A percentile compares a stretch with the other conserved stretches of the same genome.
Conservation (phyloP, 2,113 vertebrate species). For the Hemiscyllium ocellatum region DNA sequence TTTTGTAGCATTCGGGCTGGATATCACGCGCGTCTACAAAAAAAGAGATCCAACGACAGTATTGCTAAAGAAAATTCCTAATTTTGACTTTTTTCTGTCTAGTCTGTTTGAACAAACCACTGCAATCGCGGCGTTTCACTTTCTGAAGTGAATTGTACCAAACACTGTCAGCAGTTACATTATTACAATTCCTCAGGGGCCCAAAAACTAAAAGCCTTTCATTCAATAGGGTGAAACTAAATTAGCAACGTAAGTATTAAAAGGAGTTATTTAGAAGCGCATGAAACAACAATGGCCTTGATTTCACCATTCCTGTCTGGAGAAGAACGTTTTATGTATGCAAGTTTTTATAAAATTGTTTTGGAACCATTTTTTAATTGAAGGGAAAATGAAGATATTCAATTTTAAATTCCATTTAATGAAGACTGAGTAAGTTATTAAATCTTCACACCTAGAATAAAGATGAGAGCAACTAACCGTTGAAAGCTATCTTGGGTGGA, state of each 20-base stretch:
- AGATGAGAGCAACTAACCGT: neutral
- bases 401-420: neutral
- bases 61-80: neutral
- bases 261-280: neutral
- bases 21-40: neutral
- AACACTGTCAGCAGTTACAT: neutral
- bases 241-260: neutral
- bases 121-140: neutral
- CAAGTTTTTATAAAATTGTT: neutral
- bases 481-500: no score
- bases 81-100: neutral
- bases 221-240: neutral
- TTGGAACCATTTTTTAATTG: neutral
- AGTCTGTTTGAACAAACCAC: neutral
- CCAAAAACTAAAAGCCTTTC: neutral
- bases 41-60: neutral
- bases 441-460: neutral
- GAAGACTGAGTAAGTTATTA: neutral
- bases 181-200: neutral
- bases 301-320: neutral
- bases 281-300: neutral
- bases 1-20: neutral
- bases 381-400: neutral
- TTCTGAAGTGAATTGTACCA: neutral
- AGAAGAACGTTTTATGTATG: no score